Base-by-base conservation (phyloP, 2,113 vertebrate genomes). In the Paratilapia polleni region DNA sequence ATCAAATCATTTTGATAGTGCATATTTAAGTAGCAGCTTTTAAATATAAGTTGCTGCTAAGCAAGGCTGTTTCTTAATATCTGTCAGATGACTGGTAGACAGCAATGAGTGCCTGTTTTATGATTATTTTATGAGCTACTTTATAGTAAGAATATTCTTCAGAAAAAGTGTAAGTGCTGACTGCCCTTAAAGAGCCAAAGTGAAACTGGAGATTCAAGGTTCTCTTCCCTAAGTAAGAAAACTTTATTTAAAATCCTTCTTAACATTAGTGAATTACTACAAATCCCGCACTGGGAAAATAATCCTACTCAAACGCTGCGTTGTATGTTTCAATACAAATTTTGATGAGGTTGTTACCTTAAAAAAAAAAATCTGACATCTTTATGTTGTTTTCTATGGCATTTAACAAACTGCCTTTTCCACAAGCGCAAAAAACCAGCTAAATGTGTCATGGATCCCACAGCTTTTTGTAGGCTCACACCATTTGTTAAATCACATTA, bases 401-500 rank as follows among this genome's bases (percentile, higher is more conserved):
- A 28, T 70, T 70, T 49, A 70, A 70, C 41, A 49, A 28, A 22
- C 64, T 47, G 64, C 64, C 41, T 49, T 68, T 68, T 47, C 64
- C 41, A 68, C 64, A 68, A 6, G 41, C 24, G 26, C 64, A 68
- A 49, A n/a, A 31, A 68, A 68, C 41, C 64, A 68, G 41, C 41
- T 28, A 70, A 49, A 70, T 49, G 41, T 26, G 24, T 17, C 41
- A 4, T 70, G 41, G 41, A 49, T 70, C 2, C 64, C 28, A 41
- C 41, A 28, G 64, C 41, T 28, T 49, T 70, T 70, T 70, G 64
- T 70, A 49, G 41, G 24, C 64, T 68, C 5, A 0, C 64, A 49
- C 22, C 64, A 70, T 49, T 49, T 70, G 15, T 70, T 70, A 28
- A 49, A 70, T 28, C 64, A 70, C 64, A 70, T 70, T 70, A 70